These are phyloP conservation scores for Drosophila suboccidentalis DNA, from an alignment of 2,888 invertebrate genomes.

Conservation along the genomic window DNA sequence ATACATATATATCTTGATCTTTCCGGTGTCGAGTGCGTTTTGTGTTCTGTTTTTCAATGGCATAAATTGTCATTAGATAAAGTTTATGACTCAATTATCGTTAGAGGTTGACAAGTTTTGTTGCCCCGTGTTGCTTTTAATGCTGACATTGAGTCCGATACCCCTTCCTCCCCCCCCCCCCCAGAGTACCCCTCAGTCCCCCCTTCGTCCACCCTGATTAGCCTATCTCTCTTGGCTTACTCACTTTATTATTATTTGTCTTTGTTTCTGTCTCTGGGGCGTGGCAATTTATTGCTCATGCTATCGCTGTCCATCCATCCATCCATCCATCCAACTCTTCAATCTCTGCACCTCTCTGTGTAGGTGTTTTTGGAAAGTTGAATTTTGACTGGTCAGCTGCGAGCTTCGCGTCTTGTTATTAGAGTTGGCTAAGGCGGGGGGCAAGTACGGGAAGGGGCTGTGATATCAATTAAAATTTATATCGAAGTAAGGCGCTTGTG, in stretches of 20 bases:
- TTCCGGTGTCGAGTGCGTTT: conserved; percentile 51
- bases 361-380: conserved; percentile 47
- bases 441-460: neutral
- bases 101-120: conserved; percentile 74
- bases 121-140: conserved; percentile 64
- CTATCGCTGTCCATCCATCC: conserved; percentile 26
- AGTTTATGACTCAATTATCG: conserved; percentile 80
- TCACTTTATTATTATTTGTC: conserved; percentile 24
- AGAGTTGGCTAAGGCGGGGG: too few species aligned
- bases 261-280: conserved; percentile 49
- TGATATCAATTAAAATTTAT: conserved; percentile 37
- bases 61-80: conserved; percentile 80
- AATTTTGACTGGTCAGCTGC: conserved; percentile 43
- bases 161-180: neutral
- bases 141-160: conserved; percentile 66
- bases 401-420: conserved; percentile 13
- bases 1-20: conserved; percentile 43
- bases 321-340: conserved; percentile 32
- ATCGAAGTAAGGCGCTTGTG: conserved; percentile 21
- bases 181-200: too few species aligned
- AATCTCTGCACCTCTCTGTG: conserved; percentile 43
- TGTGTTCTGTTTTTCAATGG: conserved; percentile 58
- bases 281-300: conserved; percentile 56
- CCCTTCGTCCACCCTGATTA: neutral
- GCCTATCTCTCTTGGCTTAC: conserved; percentile 8